A percentile compares a stretch with the other conserved stretches of the same genome.
Evolutionary conservation across 2,113 vertebrate genomes (phyloP).

Genomic region (Pseudorhombus dupliciocellatus): DNA sequence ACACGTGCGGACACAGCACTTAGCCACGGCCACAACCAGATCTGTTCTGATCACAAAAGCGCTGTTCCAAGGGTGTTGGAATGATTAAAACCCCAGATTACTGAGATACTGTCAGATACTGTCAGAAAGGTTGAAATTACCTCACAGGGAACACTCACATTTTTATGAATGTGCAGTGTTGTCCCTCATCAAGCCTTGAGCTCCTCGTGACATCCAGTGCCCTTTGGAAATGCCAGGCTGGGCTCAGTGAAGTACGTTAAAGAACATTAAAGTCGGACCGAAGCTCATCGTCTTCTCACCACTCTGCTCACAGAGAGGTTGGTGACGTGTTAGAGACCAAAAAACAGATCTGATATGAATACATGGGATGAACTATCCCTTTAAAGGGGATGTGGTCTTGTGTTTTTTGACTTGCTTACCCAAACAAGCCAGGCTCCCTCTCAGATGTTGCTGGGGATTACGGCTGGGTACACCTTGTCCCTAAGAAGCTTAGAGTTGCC

Average conservation of each 20-base stretch:
- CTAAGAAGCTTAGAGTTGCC: slow-evolving; percentile 60
- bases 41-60: slow-evolving; percentile 20
- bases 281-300: too few species aligned
- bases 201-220: slow-evolving; percentile 1
- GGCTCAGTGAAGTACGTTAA: neutral
- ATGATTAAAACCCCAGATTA: slow-evolving; percentile 24
- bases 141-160: slow-evolving; percentile 16
- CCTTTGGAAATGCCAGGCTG: slow-evolving; percentile 5
- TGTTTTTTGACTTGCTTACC: slow-evolving; percentile 16
- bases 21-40: slow-evolving; percentile 7
- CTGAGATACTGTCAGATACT: slow-evolving; percentile 6
- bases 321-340: too few species aligned
- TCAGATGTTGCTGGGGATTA: slow-evolving; percentile 40
- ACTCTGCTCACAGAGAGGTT: too few species aligned
- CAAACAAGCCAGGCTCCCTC: slow-evolving; percentile 22
- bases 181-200: neutral
- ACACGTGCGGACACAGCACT: neutral
- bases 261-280: too few species aligned
- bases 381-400: neutral
- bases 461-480: slow-evolving; percentile 17
- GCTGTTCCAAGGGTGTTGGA: slow-evolving; percentile 6
- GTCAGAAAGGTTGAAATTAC: slow-evolving; percentile 25
- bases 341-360: too few species aligned
- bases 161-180: slow-evolving; percentile 32
- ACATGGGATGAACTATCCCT: neutral